Base-by-base conservation (phyloP, 2,113 vertebrate species). In the Cyprinodon brontotheroides region DNA sequence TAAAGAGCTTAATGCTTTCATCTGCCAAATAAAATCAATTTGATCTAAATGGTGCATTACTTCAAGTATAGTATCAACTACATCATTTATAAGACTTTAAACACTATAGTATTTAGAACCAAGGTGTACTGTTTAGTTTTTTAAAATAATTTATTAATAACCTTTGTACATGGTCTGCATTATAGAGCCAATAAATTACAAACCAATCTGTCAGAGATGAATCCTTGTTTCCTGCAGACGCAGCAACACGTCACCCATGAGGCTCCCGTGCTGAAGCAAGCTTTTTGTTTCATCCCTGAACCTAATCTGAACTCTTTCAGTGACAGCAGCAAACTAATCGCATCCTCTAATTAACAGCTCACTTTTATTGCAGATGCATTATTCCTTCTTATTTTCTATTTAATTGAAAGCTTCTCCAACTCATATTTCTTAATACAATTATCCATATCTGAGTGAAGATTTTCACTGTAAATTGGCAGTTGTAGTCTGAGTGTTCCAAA, bases 211-310 rank as follows among this genome's bases (percentile, higher is more conserved):
- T 15, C 9, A 17, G 47, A 40, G 43, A 41, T 40, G 22, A 40
- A 40, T 76, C 61, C 70, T 76, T 53, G 78, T 72, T 87, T 81
- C 85, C 75, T 86, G 87, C 86, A 75, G 81, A 86, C 70, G 76
- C 84, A 85, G 80, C 73, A 84, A 20, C 66, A 65, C 65, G 76
- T 80, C 68, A 77, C 81, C 85, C 79, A 14, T 39, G 80, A 77
- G 77, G 79, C 76, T 69, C 71, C 71, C 81, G 78, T 84, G 80
- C 89, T 89, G 86, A 89, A 84, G 78, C 65, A 67, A 87, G 76
- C 77, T 59, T 66, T 38, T 53, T 11, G 75, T 79, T 79, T 57
- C 29, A 40, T 68, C 74, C 71, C 77, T 65, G 59, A 57, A 53
- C 43, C 40, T 41, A 65, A 64, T 65, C 61, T 12, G 65, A 79